These are phyloP conservation scores for Geotrupes spiniger DNA, from an alignment of 2,888 invertebrate species.

Conservation along the genomic window DNA sequence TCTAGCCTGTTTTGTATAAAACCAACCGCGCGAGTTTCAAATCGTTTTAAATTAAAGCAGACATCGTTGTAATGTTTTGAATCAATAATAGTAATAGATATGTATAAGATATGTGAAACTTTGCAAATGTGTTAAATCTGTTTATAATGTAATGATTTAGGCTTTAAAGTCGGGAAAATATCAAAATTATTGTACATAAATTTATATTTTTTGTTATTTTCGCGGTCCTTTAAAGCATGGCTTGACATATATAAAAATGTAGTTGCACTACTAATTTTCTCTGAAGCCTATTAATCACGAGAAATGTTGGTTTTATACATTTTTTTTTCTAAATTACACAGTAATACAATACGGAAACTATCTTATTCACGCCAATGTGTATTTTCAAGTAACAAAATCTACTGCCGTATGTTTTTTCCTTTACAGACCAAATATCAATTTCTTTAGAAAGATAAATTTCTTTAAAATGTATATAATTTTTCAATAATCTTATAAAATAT, in stretches of 20 bases:
- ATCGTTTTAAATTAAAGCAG: background rate
- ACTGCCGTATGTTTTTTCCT: slow-evolving; percentile 31
- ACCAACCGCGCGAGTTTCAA: slow-evolving; percentile 16
- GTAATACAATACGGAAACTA: slow-evolving; percentile 40
- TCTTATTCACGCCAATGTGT: slow-evolving; percentile 44
- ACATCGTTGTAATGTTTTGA: too few species aligned
- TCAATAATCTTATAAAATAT: slow-evolving; percentile 47
- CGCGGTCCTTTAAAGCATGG: too few species aligned
- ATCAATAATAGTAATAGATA: background rate
- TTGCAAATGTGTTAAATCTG: background rate
- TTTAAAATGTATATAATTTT: slow-evolving; percentile 45
- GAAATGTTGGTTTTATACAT: slow-evolving; percentile 22
- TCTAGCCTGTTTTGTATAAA: slow-evolving; percentile 26
- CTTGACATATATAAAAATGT: too few species aligned
- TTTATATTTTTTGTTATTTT: too few species aligned
- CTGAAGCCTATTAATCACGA: background rate
- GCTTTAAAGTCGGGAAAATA: too few species aligned
- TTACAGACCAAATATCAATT: slow-evolving; percentile 41
- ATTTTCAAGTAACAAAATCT: slow-evolving; percentile 46
- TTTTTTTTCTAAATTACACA: slow-evolving; percentile 31
- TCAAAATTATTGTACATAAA: too few species aligned
- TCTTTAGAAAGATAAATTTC: slow-evolving; percentile 48
- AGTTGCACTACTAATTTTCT: too few species aligned
- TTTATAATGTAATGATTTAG: too few species aligned
- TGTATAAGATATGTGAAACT: slow-evolving; percentile 9